Conservation (phyloP, 2,888 invertebrate species). For the Schizotus pectinicornis region DNA sequence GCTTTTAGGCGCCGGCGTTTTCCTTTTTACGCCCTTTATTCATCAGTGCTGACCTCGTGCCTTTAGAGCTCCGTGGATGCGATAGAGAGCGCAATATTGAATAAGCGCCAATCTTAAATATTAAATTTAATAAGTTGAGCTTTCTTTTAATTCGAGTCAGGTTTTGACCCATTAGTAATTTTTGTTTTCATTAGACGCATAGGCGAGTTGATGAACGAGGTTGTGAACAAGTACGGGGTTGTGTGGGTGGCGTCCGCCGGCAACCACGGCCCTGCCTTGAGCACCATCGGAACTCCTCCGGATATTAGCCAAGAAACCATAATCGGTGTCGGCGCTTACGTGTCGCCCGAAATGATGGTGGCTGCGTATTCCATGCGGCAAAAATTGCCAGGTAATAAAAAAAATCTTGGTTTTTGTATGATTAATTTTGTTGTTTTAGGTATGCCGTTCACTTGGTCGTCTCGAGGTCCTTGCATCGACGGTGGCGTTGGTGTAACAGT, state of each 20-base stretch:
- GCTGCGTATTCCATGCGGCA: slow-evolving; percentile 92
- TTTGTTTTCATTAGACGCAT: slow-evolving; percentile 69
- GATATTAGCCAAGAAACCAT: slow-evolving; percentile 83
- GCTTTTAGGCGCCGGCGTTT: no score
- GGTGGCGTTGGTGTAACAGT: slow-evolving; percentile 88
- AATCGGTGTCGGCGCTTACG: slow-evolving; percentile 95
- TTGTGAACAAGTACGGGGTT: slow-evolving; percentile 90
- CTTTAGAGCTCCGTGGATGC: no score
- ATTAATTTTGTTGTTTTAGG: slow-evolving; percentile 55
- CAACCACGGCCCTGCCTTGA: slow-evolving; percentile 92
- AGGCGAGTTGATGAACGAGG: slow-evolving; percentile 82
- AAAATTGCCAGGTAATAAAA: slow-evolving; percentile 65
- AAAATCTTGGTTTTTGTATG: not conserved
- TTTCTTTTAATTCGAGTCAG: no score
- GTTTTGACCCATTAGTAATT: no score
- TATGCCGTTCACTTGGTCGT: slow-evolving; percentile 91
- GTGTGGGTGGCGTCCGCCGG: slow-evolving; percentile 95
- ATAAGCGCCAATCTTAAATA: no score
- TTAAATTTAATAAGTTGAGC: no score
- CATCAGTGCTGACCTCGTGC: no score
- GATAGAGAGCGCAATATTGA: no score
- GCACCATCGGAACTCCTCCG: slow-evolving; percentile 89
- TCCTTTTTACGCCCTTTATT: no score
- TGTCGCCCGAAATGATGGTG: slow-evolving; percentile 97
- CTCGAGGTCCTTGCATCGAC: slow-evolving; percentile 86